Evolutionary conservation across 92 coral and sea anemone genomes (phyloP).

Genomic region (Palythoa caribaeorum): DNA sequence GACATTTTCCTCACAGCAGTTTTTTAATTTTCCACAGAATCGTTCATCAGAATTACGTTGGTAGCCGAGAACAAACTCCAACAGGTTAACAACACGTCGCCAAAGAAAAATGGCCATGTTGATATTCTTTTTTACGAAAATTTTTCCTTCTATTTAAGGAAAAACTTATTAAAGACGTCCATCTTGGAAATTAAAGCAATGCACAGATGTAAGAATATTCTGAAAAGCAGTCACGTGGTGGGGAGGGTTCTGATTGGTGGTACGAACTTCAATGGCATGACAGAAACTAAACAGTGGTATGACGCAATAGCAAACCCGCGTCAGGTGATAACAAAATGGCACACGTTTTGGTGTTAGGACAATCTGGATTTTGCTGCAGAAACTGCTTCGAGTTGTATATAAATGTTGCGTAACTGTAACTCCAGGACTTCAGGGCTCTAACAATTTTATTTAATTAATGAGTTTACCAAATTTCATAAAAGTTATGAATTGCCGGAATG

Average conservation of each 20-base stretch:
- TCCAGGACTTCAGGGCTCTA: too few relatives aligned
- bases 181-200: slow-evolving; percentile 80
- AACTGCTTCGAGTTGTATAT: not conserved
- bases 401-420: too few relatives aligned
- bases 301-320: slow-evolving; percentile 68
- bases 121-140: slow-evolving; percentile 93
- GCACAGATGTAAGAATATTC: slow-evolving; percentile 85
- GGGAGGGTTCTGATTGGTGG: slow-evolving; percentile 79
- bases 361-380: not conserved
- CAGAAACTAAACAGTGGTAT: slow-evolving; percentile 66
- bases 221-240: slow-evolving; percentile 83
- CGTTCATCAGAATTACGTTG: slow-evolving; percentile 74
- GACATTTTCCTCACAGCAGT: too few relatives aligned
- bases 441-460: too few relatives aligned
- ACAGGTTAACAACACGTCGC: slow-evolving; percentile 74
- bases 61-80: slow-evolving; percentile 55
- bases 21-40: slow-evolving; percentile 61
- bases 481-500: too few relatives aligned
- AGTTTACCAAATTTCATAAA: too few relatives aligned
- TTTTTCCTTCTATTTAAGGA: slow-evolving; percentile 78
- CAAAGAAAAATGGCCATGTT: slow-evolving; percentile 80
- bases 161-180: slow-evolving; percentile 48
- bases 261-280: slow-evolving; percentile 19
- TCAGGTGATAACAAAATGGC: slow-evolving; percentile 64
- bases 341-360: slow-evolving; percentile 64